phyloP scores from a whole-genome alignment of 1,140 invertebrate species.

The Paraescarpia echinospica region DNA sequence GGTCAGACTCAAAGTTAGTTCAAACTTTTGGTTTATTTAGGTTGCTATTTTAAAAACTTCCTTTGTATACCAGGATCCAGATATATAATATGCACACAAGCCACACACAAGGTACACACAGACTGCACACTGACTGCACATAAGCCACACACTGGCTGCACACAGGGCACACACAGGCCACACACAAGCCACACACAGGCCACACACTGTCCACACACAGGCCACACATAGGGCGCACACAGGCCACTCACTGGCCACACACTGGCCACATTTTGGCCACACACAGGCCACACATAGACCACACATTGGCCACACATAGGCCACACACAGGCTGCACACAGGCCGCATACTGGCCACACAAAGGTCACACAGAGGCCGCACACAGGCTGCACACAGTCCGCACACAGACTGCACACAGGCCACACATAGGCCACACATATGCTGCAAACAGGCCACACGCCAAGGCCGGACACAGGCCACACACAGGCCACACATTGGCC shows the following conservation, averaged over 20 bases:
- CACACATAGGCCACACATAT: neutral
- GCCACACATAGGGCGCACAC: too few species aligned
- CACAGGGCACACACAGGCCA: neutral
- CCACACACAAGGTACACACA: too few species aligned
- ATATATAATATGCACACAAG: too few species aligned
- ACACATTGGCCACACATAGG: neutral
- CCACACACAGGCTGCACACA: neutral
- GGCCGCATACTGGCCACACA: neutral
- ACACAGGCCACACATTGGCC: neutral
- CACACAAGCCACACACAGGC: neutral
- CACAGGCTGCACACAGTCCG: neutral
- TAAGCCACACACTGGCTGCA: neutral
- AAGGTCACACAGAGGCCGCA: too few species aligned
- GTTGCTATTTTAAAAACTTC: neutral
- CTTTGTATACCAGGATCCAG: neutral
- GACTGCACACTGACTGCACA: neutral
- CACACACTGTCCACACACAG: neutral
- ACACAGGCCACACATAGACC: neutral
- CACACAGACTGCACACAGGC: neutral
- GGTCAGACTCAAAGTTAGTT: conserved; percentile 53
- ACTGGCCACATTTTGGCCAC: neutral
- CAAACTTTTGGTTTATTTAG: neutral
- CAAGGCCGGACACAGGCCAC: too few species aligned
- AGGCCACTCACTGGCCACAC: too few species aligned
- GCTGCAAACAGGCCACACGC: neutral